phyloP scores from a whole-genome alignment of 1,140 invertebrate genomes.

The Trigoniulus corallinus region DNA sequence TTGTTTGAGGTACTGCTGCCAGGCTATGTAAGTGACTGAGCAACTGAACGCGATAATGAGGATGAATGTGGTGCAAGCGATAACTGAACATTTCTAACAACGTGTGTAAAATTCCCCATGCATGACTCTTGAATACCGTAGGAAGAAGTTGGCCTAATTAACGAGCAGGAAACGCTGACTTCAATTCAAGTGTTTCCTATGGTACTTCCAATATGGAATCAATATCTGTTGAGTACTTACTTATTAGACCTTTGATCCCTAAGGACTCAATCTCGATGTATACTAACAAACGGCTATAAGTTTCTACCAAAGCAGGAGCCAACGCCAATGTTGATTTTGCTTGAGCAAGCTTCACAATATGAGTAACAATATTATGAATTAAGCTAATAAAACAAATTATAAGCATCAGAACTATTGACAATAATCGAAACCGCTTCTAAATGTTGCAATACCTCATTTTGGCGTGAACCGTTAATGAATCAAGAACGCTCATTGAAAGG shows the following conservation, averaged over 20 bases:
- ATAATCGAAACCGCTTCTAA: background rate
- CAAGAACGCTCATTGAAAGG: conserved; percentile 76
- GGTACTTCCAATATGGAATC: background rate
- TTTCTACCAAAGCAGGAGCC: conserved; percentile 83
- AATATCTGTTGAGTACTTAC: conserved; percentile 35
- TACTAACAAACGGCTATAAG: conserved; percentile 78
- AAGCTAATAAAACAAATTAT: conserved; percentile 31
- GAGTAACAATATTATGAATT: conserved; percentile 82
- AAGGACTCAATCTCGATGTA: conserved; percentile 94
- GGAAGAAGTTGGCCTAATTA: conserved; percentile 55
- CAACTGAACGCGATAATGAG: conserved; percentile 81
- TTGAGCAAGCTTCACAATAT: conserved; percentile 73
- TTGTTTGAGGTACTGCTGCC: conserved; percentile 74
- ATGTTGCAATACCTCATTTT: conserved; percentile 58
- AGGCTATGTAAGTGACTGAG: conserved; percentile 72
- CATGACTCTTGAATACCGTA: conserved; percentile 54
- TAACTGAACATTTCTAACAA: conserved; percentile 93
- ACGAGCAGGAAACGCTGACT: background rate
- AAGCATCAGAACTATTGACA: conserved; percentile 5
- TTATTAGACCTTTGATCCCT: conserved; percentile 91
- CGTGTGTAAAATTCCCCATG: conserved; percentile 87
- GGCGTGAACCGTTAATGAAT: conserved; percentile 88
- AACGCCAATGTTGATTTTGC: conserved; percentile 63
- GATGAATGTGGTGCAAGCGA: conserved; percentile 86
- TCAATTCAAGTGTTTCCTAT: conserved; percentile 5